Percentiles rank a stretch among this genome's conserved stretches.
phyloP scores from a whole-genome alignment of 2,797 vertebrate species.

The Xiphophorus birchmanni region DNA sequence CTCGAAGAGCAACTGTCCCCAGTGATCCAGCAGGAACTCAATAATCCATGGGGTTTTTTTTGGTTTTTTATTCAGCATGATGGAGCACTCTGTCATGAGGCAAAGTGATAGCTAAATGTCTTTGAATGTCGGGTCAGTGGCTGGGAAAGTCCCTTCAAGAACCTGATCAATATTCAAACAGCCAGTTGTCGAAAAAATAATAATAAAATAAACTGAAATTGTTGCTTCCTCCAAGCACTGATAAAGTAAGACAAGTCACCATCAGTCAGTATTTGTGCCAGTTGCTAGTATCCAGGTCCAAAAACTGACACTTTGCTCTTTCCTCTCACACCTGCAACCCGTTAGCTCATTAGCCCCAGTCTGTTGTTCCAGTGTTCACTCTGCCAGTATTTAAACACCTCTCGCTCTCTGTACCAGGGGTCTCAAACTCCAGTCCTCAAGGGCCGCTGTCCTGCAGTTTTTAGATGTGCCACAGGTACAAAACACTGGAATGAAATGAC shows the following conservation, averaged over 20 bases:
- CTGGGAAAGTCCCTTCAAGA: not conserved
- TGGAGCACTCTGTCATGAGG: not conserved
- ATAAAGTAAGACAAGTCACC: not conserved
- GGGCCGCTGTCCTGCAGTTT: no score
- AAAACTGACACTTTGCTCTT: not conserved
- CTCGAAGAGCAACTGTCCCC: not conserved
- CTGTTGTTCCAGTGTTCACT: no score
- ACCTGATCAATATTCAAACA: not conserved
- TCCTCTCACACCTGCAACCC: no score
- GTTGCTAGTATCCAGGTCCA: not conserved
- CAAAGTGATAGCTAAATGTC: not conserved
- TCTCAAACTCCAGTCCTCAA: no score
- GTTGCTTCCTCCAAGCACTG: not conserved
- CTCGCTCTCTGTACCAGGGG: no score
- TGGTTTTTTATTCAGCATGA: not conserved
- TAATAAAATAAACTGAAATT: not conserved
- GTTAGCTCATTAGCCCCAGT: no score
- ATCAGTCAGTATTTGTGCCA: not conserved
- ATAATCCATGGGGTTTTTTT: not conserved
- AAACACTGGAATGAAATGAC: no score
- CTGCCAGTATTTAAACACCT: no score
- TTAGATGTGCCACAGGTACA: no score
- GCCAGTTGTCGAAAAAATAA: not conserved
- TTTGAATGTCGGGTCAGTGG: not conserved
- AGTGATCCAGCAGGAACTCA: not conserved